phyloP scores from a whole-genome alignment of 2,888 invertebrate species.

The Anaspis maculata region DNA sequence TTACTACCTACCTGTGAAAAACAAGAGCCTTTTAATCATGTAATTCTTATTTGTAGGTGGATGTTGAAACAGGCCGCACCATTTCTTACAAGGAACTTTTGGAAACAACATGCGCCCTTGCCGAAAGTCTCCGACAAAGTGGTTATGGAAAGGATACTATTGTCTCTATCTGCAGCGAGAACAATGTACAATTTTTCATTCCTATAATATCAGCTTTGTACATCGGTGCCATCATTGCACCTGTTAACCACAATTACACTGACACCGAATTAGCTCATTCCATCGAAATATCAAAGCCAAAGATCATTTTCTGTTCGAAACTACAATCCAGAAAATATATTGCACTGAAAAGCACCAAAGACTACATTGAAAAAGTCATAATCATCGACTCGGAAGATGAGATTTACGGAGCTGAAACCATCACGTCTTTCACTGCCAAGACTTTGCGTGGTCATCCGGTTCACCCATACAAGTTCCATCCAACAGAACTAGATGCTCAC shows the following conservation, averaged over 20 bases:
- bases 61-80: constrained; percentile 20
- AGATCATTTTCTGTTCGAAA: constrained; percentile 55
- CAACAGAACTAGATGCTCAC: background rate
- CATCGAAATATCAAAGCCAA: constrained; percentile 56
- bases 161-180: constrained; percentile 27
- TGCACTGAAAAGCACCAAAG: constrained; percentile 1
- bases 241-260: constrained; percentile 27
- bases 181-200: constrained; percentile 24
- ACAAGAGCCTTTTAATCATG: no score
- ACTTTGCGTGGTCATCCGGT: constrained; percentile 5
- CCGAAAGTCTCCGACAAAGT: constrained; percentile 19
- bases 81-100: constrained; percentile 22
- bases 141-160: constrained; percentile 21
- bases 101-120: constrained; percentile 21
- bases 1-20: no score
- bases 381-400: constrained; percentile 40
- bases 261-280: constrained; percentile 41
- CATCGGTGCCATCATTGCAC: constrained; percentile 23
- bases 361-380: constrained; percentile 45
- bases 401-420: constrained; percentile 10
- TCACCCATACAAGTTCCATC: no score
- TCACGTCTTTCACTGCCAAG: constrained; percentile 11
- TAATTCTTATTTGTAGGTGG: constrained; percentile 23
- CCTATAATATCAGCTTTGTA: constrained; percentile 26
- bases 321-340: constrained; percentile 3